Percentiles rank a stretch among this genome's conserved stretches.
Evolutionary conservation across 2,113 vertebrate genomes (phyloP).

Genomic region (Aegotheles bennettii): DNA sequence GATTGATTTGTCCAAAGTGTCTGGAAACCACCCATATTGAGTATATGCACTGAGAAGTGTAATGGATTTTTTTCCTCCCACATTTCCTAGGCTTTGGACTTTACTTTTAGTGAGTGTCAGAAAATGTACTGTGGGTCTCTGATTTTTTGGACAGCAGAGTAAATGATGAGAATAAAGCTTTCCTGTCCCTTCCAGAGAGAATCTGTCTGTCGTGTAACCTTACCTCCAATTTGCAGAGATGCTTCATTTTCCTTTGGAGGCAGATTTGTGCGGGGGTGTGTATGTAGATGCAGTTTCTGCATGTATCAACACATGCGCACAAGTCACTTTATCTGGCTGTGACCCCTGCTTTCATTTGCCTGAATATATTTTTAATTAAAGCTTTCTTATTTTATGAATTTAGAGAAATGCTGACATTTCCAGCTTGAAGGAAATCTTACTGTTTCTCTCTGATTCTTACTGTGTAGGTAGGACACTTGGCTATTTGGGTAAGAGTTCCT

Average conservation of each 20-base stretch:
- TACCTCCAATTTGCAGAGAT: not conserved
- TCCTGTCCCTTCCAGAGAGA: not conserved
- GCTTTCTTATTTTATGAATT: not conserved
- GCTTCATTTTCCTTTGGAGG: not conserved
- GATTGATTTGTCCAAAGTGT: not conserved
- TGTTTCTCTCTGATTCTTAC: not conserved
- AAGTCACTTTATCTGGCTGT: not conserved
- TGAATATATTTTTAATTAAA: not conserved
- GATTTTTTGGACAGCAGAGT: not conserved
- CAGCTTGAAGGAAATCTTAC: not conserved
- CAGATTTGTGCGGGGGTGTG: not conserved
- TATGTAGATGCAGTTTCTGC: not conserved
- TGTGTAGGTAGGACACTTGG: not conserved
- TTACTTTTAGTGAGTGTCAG: not conserved
- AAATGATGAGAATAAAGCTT: not conserved
- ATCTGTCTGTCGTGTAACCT: not conserved
- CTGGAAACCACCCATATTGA: not conserved
- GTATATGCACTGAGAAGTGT: not conserved
- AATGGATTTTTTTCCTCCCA: not conserved
- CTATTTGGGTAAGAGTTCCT: not conserved
- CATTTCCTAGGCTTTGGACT: not conserved
- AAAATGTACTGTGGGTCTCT: not conserved
- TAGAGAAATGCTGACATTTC: not conserved
- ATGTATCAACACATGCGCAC: fast-evolving
- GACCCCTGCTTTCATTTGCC: not conserved